phyloP scores from a whole-genome alignment of 2,113 vertebrate genomes.

The Ailurus styani region DNA sequence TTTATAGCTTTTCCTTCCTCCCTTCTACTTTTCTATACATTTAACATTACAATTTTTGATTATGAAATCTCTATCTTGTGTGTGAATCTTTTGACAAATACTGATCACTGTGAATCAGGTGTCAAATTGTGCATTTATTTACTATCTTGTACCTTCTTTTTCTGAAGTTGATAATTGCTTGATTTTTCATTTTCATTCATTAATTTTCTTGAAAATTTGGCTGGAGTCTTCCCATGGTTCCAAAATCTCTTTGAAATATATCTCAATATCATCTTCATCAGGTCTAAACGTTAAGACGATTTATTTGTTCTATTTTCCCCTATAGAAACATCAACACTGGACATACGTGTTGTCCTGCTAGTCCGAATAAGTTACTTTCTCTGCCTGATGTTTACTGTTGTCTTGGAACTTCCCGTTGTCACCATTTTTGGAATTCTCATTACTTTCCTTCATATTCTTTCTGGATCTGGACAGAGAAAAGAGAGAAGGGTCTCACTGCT shows the following conservation, averaged over 20 bases:
- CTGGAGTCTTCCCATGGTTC: neutral
- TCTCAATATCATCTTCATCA: conserved; percentile 12
- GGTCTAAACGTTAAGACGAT: neutral
- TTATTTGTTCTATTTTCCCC: neutral
- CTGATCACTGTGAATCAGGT: neutral
- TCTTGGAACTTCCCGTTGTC: neutral
- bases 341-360: neutral
- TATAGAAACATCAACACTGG: neutral
- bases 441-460: neutral
- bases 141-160: neutral
- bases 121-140: neutral
- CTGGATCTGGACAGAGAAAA: neutral
- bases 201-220: neutral
- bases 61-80: neutral
- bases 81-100: neutral
- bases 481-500: neutral
- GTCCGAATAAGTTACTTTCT: neutral
- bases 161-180: neutral
- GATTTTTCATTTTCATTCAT: neutral
- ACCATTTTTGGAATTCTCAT: neutral
- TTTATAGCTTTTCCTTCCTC: neutral
- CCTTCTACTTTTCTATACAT: neutral
- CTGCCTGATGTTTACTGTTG: neutral
- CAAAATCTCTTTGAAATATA: neutral
- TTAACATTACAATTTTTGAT: neutral